These are phyloP conservation scores for Choloepus hoffmanni DNA, from an alignment of 2,113 vertebrate species.

Conservation along the genomic window DNA sequence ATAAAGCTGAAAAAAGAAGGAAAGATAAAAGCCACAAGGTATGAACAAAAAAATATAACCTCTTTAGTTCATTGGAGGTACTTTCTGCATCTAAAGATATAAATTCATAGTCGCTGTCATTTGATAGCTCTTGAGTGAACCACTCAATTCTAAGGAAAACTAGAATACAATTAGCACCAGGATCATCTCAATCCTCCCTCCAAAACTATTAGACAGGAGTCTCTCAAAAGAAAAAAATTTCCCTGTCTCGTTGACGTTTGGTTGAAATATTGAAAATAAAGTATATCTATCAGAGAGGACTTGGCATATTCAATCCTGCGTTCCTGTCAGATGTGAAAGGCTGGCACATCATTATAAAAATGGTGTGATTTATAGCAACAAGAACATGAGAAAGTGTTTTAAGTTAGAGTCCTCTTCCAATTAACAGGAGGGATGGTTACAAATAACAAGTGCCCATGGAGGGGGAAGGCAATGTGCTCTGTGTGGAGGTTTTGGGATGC, in stretches of 20 bases:
- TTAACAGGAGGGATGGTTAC: not conserved
- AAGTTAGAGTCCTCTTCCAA: conserved; percentile 45
- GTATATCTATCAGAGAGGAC: not conserved
- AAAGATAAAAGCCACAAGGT: not conserved
- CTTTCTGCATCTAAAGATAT: not conserved
- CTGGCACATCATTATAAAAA: not conserved
- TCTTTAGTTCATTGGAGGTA: not conserved
- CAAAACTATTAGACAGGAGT: conserved; percentile 15
- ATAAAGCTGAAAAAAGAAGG: not conserved
- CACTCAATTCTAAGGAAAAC: not conserved
- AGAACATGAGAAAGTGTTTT: conserved; percentile 24
- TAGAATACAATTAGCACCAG: not conserved
- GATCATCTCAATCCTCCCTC: not conserved
- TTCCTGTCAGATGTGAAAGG: conserved; percentile 62
- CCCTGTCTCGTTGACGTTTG: conserved; percentile 59
- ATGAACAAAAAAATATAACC: not conserved
- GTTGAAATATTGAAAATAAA: conserved; percentile 71
- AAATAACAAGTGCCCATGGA: not conserved
- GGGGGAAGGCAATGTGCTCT: not conserved
- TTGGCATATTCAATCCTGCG: conserved; percentile 32
- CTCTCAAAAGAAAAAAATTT: conserved; percentile 21
- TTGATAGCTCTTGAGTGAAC: not conserved
- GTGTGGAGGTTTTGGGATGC: not conserved
- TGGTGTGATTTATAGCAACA: conserved; percentile 60
- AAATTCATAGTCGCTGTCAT: not conserved